Evolutionary conservation across 2,888 invertebrate species (phyloP), one percentile per base, ranked within the genome.

Genomic region (Cancer borealis): DNA sequence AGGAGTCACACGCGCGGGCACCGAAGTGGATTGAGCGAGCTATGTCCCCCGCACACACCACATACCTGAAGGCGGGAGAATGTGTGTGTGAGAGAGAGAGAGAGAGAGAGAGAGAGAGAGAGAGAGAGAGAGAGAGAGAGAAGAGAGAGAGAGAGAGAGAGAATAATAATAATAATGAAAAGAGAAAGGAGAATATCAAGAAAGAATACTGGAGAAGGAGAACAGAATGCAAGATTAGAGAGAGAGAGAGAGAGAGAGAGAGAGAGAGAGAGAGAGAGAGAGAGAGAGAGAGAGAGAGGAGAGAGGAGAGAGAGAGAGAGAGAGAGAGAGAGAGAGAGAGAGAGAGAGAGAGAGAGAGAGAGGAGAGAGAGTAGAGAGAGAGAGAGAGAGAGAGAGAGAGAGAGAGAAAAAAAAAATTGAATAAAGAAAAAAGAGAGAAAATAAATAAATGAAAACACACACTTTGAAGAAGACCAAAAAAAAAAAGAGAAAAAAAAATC

Each of bases 1-100:
- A 96, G 88, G 96, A 96, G 96, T 96, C 96, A 95, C 96, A 96
- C 8, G 96, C 96, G 45, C 96, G 96, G 26, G 96, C 96, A 54
- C 96, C 96, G 95, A 96, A 96, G 95, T 96, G 96, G 95, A 96
- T 96, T 91, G 96, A 96, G 94, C 96, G 96, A 89, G 96, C 96
- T 17, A 96, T 95, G 95, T 96, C 96, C 0, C 0, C 96, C 96
- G 95, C 96, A 96, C 0, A 96, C 96, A 4, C 96, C 96, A 95
- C 96, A 96, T 12, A 45, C 54, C 93, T 93, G 92, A 30, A 47
- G 47, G 46, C 12, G 47, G 17, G n/a, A 47, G 17, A 46, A 30
- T n/a, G 30, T 10, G 3, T 10, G 88, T 21, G 26, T 26, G n/a
- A 47, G 46, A 88, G 46, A 47, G 47, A 30, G 88, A 46, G 30